Conservation (phyloP, 2,113 vertebrate genomes). For the Rhineura floridana region DNA sequence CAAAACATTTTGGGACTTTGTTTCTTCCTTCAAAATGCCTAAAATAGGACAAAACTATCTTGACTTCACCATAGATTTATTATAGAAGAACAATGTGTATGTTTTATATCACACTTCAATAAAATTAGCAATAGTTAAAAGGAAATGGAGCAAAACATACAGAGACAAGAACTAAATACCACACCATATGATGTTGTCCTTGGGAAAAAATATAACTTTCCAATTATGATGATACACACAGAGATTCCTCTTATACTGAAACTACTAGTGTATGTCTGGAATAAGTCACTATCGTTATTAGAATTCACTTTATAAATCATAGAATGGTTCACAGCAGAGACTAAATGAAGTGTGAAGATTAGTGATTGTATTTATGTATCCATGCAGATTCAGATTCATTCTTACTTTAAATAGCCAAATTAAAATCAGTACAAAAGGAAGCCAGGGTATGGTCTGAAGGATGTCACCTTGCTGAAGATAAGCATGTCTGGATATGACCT, state of each 20-base stretch:
- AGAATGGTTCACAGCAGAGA: neutral
- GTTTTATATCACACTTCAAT: neutral
- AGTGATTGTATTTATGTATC: neutral
- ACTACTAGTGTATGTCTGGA: neutral
- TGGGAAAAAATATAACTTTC: neutral
- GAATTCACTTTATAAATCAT: conserved; percentile 20
- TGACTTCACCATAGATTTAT: neutral
- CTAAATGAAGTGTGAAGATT: neutral
- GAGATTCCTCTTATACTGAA: neutral
- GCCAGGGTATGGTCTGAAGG: too few relatives aligned
- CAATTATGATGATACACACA: neutral
- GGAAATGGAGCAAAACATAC: conserved; percentile 20
- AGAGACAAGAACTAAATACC: conserved; percentile 27
- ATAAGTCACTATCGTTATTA: conserved; percentile 11
- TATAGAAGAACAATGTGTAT: neutral
- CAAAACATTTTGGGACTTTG: neutral
- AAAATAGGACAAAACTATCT: neutral
- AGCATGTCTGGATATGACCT: too few relatives aligned
- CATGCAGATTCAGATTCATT: neutral
- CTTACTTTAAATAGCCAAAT: neutral
- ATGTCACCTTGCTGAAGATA: too few relatives aligned
- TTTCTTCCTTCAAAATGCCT: neutral
- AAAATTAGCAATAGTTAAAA: conserved; percentile 26
- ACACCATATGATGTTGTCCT: neutral
- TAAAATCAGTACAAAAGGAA: neutral